Conservation (phyloP, 1,140 invertebrate genomes). For the Fopius arisanus region DNA sequence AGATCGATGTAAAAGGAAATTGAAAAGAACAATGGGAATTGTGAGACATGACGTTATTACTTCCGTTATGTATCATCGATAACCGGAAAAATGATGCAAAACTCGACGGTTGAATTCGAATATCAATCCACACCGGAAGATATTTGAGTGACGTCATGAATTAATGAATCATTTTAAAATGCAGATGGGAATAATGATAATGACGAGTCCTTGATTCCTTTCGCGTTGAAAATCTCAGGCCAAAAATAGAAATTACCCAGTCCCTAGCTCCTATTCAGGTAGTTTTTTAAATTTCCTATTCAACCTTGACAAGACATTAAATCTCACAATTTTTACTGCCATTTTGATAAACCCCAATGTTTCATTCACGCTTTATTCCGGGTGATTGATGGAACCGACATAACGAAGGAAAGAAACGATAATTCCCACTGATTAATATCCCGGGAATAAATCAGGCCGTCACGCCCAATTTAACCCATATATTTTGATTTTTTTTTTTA, state of each 20-base stretch:
- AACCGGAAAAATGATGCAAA: background rate
- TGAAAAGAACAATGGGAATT: background rate
- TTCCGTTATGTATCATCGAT: background rate
- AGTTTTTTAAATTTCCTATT: background rate
- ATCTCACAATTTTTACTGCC: background rate
- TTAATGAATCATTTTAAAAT: background rate
- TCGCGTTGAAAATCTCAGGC: background rate
- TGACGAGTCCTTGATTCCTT: background rate
- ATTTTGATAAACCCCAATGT: background rate
- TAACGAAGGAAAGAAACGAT: too few relatives aligned
- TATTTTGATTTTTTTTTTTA: background rate
- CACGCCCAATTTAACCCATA: background rate
- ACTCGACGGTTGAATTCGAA: background rate
- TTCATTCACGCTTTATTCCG: constrained; percentile 2
- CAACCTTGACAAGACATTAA: background rate
- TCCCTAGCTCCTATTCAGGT: background rate
- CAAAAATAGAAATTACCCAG: background rate
- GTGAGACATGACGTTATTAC: background rate
- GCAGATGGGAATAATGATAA: background rate
- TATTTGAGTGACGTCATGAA: background rate
- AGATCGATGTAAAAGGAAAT: background rate
- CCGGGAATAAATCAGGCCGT: background rate
- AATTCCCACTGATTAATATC: background rate
- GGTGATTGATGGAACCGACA: background rate
- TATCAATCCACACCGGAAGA: background rate